Evolutionary conservation across 2,888 invertebrate genomes (phyloP), one percentile per base, ranked within the genome.

Genomic region (Sarcophaga carnaria): DNA sequence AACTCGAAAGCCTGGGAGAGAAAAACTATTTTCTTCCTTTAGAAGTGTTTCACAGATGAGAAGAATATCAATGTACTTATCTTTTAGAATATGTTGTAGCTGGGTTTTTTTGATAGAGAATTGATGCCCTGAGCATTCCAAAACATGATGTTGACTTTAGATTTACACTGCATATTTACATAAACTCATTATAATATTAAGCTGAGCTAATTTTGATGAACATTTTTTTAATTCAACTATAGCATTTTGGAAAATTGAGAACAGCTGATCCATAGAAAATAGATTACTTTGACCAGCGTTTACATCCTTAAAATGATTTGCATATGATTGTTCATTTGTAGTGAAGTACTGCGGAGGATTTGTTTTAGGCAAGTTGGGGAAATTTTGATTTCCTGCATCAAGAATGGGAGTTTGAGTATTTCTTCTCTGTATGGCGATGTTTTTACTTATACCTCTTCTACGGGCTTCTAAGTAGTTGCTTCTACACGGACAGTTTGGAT

Each of bases 121-220:
- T 27, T 74, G 62, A 74, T 74, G 37, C 72, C 72, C n/a, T 74
- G 47, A 6, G 62, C 60, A 74, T 74, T 64, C 75, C 45, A 75
- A 64, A 12, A 64, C 64, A 75, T 49, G 17, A 45, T 47, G 17
- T 47, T 75, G 5, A 64, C 37, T 37, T 37, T 37, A 37, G 37
- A 37, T 6, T 6, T 37, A 37, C 37, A 67, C 67, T 37, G 17
- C 64, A 75, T 75, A 64, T 47, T 64, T 49, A 47, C 64, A 12
- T 5, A 71, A 14, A 22, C 59, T 59, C 4, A 71, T 27, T 3
- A 59, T 71, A 20, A 71, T 25, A 2, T 71, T 71, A 11, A 71
- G 22, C 4, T 70, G 69, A n/a, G 54, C 47, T n/a, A 20, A n/a
- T 11, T 70, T 70, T 5, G 47, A n/a, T 8, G 54, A 11, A 11